These are phyloP conservation scores for Hydractinia symbiolongicarpus DNA, from an alignment of 30 jellyfish, hydroid and myxozoan genomes.

Conservation along the genomic window DNA sequence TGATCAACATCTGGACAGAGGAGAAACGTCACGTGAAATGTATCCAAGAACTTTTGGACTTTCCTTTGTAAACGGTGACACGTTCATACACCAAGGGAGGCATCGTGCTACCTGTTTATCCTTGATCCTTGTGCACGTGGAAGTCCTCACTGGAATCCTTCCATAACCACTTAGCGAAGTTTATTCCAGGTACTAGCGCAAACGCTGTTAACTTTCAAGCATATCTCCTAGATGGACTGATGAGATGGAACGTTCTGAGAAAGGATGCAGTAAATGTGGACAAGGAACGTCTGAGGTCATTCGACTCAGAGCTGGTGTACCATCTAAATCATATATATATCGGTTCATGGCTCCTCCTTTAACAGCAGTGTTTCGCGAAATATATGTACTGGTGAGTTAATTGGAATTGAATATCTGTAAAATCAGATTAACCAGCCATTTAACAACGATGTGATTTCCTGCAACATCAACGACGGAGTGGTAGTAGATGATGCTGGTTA, in stretches of 20 bases:
- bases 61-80: background rate
- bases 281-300: background rate
- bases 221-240: conserved; percentile 24
- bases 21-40: no score
- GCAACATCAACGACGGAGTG: no score
- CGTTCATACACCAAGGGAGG: conserved; percentile 2
- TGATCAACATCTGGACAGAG: no score
- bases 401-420: conserved; percentile 30
- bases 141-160: conserved; percentile 30
- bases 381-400: conserved; percentile 7
- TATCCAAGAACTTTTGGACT: no score
- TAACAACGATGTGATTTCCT: background rate
- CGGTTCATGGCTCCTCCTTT: conserved; percentile 4
- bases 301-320: conserved; percentile 17
- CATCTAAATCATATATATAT: background rate
- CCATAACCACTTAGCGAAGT: conserved; percentile 18
- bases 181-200: conserved; percentile 27
- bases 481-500: no score
- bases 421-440: conserved; percentile 6
- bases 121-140: conserved; percentile 45
- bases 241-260: conserved; percentile 7
- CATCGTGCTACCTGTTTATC: conserved; percentile 21
- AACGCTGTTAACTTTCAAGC: background rate
- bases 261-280: conserved; percentile 16
- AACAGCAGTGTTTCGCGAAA: background rate